Percentiles rank a stretch among this genome's conserved stretches.
These are phyloP conservation scores for Cheilosia vernalis DNA, from an alignment of 2,888 invertebrate genomes.

Conservation along the genomic window DNA sequence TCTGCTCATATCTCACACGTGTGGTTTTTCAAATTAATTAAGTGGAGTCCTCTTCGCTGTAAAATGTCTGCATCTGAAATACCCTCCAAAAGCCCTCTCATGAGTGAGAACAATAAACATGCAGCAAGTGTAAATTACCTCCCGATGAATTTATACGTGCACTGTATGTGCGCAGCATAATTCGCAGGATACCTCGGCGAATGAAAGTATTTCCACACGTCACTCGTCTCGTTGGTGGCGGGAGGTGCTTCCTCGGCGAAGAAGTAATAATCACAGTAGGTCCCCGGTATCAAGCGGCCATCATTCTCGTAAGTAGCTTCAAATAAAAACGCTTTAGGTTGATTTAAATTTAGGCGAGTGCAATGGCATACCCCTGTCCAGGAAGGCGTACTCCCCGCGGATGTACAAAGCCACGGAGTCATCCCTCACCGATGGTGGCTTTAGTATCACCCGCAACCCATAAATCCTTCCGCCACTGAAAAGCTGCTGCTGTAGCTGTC, in stretches of 20 bases:
- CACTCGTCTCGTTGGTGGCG: constrained; percentile 82
- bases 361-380: constrained; percentile 58
- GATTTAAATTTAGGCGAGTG: constrained; percentile 1
- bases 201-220: constrained; percentile 91
- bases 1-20: constrained; percentile 18
- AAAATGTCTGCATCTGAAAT: neutral
- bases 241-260: constrained; percentile 85
- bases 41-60: neutral
- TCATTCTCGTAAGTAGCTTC: constrained; percentile 92
- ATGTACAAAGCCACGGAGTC: constrained; percentile 52
- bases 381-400: constrained; percentile 65
- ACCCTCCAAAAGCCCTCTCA: constrained; percentile 16
- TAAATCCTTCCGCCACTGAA: constrained; percentile 73
- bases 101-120: constrained; percentile 54
- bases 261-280: constrained; percentile 94
- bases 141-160: constrained; percentile 94
- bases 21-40: neutral
- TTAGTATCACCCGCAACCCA: constrained; percentile 73
- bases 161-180: constrained; percentile 95
- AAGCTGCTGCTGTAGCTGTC: constrained; percentile 42
- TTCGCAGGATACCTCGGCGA: constrained; percentile 98
- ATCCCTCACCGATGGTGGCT: constrained; percentile 50
- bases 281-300: constrained; percentile 89
- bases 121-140: constrained; percentile 84
- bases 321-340: constrained; percentile 78